Evolutionary conservation across 2,113 vertebrate genomes (phyloP).

Genomic region (Neolamprologus falcicula): DNA sequence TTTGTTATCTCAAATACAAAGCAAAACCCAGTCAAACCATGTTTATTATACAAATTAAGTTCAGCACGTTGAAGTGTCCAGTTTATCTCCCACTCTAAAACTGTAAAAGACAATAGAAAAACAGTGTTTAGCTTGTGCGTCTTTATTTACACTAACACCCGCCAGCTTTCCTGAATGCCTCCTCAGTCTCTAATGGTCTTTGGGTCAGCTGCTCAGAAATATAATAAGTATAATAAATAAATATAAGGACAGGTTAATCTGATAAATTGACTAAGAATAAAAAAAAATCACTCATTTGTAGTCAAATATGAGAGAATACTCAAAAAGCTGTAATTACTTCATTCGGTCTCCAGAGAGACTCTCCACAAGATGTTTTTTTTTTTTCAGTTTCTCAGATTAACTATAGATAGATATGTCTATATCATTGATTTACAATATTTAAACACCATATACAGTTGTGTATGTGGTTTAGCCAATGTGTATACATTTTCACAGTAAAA

Average conservation of each 20-base stretch:
- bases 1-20: not conserved
- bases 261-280: not conserved
- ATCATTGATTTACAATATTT: not conserved
- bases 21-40: not conserved
- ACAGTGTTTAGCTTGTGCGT: not conserved
- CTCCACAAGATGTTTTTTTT: not conserved
- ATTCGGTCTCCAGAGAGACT: not conserved
- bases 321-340: not conserved
- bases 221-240: not conserved
- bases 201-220: not conserved
- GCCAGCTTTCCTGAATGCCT: not conserved
- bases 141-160: not conserved
- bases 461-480: not conserved
- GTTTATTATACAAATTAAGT: not conserved
- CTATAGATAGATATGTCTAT: not conserved
- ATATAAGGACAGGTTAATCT: not conserved
- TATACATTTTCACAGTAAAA: not conserved
- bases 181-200: not conserved
- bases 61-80: not conserved
- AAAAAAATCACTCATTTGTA: not conserved
- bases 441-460: not conserved
- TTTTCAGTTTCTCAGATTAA: not conserved
- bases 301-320: not conserved
- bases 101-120: not conserved
- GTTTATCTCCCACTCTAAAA: not conserved